Percentiles rank a stretch among this genome's conserved stretches.
phyloP scores from a whole-genome alignment of 2,888 invertebrate species.

The Colostygia pectinataria region DNA sequence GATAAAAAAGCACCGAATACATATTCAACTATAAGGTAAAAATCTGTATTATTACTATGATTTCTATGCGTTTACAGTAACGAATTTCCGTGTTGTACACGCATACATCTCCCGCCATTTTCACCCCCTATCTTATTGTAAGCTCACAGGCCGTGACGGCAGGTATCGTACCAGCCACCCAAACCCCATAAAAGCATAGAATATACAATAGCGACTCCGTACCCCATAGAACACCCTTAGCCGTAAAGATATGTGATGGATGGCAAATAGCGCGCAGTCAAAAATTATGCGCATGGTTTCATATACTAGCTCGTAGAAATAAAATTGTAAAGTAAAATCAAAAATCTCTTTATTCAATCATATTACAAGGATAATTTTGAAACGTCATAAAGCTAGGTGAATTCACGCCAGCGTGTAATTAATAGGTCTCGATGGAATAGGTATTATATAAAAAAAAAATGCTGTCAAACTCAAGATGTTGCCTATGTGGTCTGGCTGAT shows the following conservation, averaged over 20 bases:
- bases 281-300: slow-evolving; percentile 9
- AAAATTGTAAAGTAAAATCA: too few relatives aligned
- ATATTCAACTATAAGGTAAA: too few relatives aligned
- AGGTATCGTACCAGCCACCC: slow-evolving; percentile 26
- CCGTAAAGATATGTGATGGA: slow-evolving; percentile 17
- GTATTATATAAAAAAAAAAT: too few relatives aligned
- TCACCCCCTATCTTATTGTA: slow-evolving; percentile 4
- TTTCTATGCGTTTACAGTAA: not conserved
- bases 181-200: slow-evolving; percentile 4
- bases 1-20: too few relatives aligned
- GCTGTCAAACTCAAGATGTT: too few relatives aligned
- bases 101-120: slow-evolving; percentile 12
- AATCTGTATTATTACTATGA: too few relatives aligned
- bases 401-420: too few relatives aligned
- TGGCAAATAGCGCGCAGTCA: slow-evolving; percentile 12
- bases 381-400: too few relatives aligned
- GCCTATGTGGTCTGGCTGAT: too few relatives aligned
- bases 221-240: slow-evolving; percentile 11
- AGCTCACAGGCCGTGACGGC: slow-evolving; percentile 21
- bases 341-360: too few relatives aligned
- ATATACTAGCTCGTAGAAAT: not conserved
- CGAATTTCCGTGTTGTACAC: not conserved
- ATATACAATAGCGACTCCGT: not conserved
- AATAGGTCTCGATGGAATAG: too few relatives aligned
- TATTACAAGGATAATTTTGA: too few relatives aligned